A percentile compares a stretch with the other conserved stretches of the same genome.
Conservation (phyloP, 2,888 invertebrate genomes). For the Melolontha melolontha region DNA sequence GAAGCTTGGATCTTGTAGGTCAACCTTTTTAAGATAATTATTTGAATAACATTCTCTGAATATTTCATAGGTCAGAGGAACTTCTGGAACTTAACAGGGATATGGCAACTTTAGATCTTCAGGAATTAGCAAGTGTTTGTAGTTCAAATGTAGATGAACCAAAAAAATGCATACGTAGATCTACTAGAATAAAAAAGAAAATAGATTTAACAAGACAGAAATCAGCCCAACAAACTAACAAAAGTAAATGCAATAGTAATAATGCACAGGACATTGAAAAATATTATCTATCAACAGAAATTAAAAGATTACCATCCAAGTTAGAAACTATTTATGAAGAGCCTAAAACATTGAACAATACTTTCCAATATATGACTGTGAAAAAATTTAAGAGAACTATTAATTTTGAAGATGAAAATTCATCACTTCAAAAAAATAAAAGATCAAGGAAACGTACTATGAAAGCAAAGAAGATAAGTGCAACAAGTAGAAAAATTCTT, state of each 20-base stretch:
- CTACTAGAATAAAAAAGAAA: constrained; percentile 9
- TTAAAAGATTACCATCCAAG: constrained; percentile 68
- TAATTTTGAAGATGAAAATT: constrained; percentile 23
- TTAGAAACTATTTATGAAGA: constrained; percentile 76
- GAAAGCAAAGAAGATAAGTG: constrained; percentile 40
- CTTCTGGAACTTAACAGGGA: constrained; percentile 19
- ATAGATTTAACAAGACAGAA: background rate
- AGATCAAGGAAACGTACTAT: constrained; percentile 36
- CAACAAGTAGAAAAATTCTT: constrained; percentile 13
- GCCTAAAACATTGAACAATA: constrained; percentile 66
- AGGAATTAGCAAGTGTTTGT: background rate
- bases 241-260: background rate
- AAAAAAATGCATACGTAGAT: constrained; percentile 7
- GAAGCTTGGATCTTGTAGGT: constrained; percentile 24
- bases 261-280: constrained; percentile 62
- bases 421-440: background rate
- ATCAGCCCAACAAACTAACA: background rate
- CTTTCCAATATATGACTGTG: constrained; percentile 48
- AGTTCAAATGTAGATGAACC: background rate
- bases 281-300: constrained; percentile 69
- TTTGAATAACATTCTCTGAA: constrained; percentile 10
- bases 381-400: constrained; percentile 40
- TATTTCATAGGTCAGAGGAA: constrained; percentile 18
- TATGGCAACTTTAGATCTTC: constrained; percentile 21
- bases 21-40: background rate